These are phyloP conservation scores for Garra rufa DNA, from an alignment of 2,113 vertebrate genomes.

Conservation along the genomic window DNA sequence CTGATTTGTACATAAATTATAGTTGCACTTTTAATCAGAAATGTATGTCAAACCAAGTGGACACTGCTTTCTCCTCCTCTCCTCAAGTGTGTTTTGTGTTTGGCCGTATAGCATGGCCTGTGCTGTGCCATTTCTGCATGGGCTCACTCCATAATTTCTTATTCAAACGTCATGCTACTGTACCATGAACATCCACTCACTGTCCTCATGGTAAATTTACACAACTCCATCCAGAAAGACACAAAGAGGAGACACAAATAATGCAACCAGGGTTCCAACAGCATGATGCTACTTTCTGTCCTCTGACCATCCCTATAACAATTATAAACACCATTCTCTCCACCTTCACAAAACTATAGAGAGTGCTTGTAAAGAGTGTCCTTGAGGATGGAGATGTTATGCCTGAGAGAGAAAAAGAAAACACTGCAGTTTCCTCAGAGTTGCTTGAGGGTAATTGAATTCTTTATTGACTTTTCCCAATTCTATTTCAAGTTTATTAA, in stretches of 20 bases:
- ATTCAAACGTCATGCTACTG: slow-evolving; percentile 13
- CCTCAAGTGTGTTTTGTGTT: slow-evolving; percentile 5
- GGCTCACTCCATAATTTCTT: neutral
- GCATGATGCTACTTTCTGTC: neutral
- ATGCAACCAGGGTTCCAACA: neutral
- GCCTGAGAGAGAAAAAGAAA: slow-evolving; percentile 36
- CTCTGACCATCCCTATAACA: slow-evolving; percentile 28
- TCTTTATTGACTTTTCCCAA: slow-evolving; percentile 79
- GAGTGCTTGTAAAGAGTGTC: slow-evolving; percentile 51
- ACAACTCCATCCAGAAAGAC: slow-evolving; percentile 23
- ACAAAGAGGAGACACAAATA: slow-evolving; percentile 22
- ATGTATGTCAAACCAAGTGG: slow-evolving; percentile 69
- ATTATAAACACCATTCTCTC: slow-evolving; percentile 19
- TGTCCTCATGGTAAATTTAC: slow-evolving; percentile 31
- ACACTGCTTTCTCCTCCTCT: slow-evolving; percentile 14
- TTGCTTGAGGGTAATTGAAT: slow-evolving; percentile 76
- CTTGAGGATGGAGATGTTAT: slow-evolving; percentile 63
- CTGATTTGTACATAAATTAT: slow-evolving; percentile 1
- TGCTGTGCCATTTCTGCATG: slow-evolving; percentile 8
- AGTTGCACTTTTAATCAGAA: slow-evolving; percentile 67
- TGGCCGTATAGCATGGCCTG: slow-evolving; percentile 31
- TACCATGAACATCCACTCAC: slow-evolving; percentile 30
- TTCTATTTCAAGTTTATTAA: slow-evolving; percentile 79
- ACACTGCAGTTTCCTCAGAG: slow-evolving; percentile 63
- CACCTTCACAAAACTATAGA: neutral